Evolutionary conservation across 2,113 vertebrate species (phyloP).

Genomic region (Oryctolagus cuniculus): DNA sequence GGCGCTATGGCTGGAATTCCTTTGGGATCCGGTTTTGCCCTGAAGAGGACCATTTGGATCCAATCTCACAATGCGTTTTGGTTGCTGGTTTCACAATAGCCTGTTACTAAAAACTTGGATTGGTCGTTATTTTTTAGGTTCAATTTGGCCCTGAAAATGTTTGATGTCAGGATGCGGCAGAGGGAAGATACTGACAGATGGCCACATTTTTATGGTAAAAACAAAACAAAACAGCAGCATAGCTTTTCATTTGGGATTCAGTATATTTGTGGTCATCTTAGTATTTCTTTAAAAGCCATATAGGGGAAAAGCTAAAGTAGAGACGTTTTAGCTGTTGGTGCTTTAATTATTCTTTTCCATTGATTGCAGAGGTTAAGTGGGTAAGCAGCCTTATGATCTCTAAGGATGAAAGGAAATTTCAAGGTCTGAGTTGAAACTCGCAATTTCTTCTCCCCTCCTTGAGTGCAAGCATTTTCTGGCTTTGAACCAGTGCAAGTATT

Average conservation of each 20-base stretch:
- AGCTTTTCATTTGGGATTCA: constrained; percentile 32
- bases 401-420: neutral
- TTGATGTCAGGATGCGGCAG: neutral
- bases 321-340: neutral
- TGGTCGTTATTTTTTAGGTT: constrained; percentile 50
- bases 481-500: constrained; percentile 64
- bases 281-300: constrained; percentile 49
- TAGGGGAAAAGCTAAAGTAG: constrained; percentile 1
- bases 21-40: neutral
- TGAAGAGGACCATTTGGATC: constrained; percentile 11
- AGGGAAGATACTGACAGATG: neutral
- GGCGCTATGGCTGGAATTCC: neutral
- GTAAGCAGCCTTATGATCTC: neutral
- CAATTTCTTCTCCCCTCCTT: neutral
- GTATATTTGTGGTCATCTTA: neutral
- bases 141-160: neutral
- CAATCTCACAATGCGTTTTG: constrained; percentile 10
- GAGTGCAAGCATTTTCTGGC: constrained; percentile 67
- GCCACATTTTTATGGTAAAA: neutral
- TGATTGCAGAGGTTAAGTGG: constrained; percentile 20
- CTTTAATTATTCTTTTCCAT: neutral
- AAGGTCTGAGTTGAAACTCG: constrained; percentile 28
- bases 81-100: neutral
- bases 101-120: neutral
- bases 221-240: neutral